phyloP scores from a whole-genome alignment of 2,797 vertebrate species.

The Artibeus lituratus region DNA sequence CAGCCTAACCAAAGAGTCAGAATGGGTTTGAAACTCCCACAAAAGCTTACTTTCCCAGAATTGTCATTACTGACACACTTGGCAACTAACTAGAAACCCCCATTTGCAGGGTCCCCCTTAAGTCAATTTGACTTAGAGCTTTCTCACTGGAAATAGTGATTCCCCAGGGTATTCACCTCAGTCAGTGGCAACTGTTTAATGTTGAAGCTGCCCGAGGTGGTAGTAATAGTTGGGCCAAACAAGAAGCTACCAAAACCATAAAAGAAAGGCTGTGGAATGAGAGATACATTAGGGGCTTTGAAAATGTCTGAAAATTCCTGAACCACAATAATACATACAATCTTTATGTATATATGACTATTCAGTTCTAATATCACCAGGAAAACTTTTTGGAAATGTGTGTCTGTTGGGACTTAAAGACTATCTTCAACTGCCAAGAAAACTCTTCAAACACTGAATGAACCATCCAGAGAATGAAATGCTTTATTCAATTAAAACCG shows the following conservation, averaged over 20 bases:
- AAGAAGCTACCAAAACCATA: neutral
- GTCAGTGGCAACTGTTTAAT: neutral
- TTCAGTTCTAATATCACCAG: slow-evolving; percentile 54
- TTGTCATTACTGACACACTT: neutral
- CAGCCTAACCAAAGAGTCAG: neutral
- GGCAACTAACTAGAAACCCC: neutral
- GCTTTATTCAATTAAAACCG: no score
- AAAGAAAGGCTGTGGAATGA: neutral
- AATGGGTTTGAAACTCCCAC: neutral
- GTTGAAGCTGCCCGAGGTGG: neutral
- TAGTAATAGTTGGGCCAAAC: neutral
- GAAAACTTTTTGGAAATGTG: no score
- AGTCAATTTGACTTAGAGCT: neutral
- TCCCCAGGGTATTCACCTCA: neutral
- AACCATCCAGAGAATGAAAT: no score
- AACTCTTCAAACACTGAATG: no score
- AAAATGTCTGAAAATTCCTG: neutral
- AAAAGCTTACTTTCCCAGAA: neutral
- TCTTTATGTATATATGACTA: no score
- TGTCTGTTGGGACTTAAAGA: no score
- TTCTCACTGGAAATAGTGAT: neutral
- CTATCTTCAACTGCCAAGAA: no score
- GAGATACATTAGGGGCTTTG: neutral
- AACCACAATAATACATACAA: no score
- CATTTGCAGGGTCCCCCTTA: neutral